Conservation (phyloP, 1,140 invertebrate species). For the Drosophila equinoxialis region DNA sequence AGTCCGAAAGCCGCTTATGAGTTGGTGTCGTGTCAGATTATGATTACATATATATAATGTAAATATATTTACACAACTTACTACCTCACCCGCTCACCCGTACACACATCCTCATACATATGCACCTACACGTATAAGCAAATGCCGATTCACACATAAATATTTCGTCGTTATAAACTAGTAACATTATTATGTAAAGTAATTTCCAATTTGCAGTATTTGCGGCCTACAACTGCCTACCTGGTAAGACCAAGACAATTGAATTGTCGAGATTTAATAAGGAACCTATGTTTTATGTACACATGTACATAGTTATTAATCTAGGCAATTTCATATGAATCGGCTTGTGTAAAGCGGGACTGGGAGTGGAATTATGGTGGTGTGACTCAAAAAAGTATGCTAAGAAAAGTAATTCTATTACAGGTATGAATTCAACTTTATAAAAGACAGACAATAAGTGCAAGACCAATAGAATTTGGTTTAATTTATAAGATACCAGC, state of each 20-base stretch:
- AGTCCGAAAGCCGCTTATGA: conserved; percentile 41
- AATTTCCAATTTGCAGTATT: conserved; percentile 43
- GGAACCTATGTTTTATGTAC: neutral
- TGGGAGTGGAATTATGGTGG: too few species aligned
- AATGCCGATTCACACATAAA: too few species aligned
- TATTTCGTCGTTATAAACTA: conserved; percentile 36
- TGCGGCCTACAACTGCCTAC: conserved; percentile 3
- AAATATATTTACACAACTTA: too few species aligned
- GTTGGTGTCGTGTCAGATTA: conserved; percentile 12
- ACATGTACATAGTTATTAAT: neutral
- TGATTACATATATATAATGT: too few species aligned
- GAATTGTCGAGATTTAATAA: conserved; percentile 45
- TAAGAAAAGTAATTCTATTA: too few species aligned
- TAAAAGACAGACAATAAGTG: neutral
- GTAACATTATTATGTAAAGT: conserved; percentile 43
- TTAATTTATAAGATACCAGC: too few species aligned
- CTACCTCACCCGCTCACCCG: too few species aligned
- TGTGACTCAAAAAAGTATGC: too few species aligned
- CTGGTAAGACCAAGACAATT: conserved; percentile 29
- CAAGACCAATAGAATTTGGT: too few species aligned
- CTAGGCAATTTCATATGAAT: neutral
- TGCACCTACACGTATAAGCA: too few species aligned
- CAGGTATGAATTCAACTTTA: too few species aligned
- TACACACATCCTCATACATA: conserved; percentile 3
- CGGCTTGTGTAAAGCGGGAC: neutral